Base-by-base conservation (phyloP, 2,888 invertebrate species). In the Diaphora mendica region DNA sequence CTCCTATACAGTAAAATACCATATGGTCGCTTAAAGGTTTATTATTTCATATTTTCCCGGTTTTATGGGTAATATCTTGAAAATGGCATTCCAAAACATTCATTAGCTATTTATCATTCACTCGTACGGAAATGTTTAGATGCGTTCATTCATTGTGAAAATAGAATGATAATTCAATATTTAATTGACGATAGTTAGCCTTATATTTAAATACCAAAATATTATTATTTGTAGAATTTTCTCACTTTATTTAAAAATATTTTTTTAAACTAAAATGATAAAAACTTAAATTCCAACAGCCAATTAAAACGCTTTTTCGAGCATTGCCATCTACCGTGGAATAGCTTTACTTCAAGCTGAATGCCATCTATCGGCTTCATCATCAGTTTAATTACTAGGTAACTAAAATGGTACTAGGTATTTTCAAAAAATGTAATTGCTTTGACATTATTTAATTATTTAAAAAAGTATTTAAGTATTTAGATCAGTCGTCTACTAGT, bases 61-160 rank as follows among this genome's bases (percentile, higher is more conserved):
- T 30, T 35, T 30, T 13, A 48, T 64, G 74, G 82, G 75, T 75
- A 79, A 78, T 68, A 71, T 33, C 15, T 35, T 68, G 5, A 26
- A 44, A 72, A 82, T 62, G 70, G 67, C 67, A 74, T 39, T 62
- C n/a, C 67, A 39, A 67, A 72, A 72, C 75, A 72, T 79, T 84
- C 79, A 87, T 85, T 86, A 85, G 84, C 48, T 23, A 75, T 82
- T n/a, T 69, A 77, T 83, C 71, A 77, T 83, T 84, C 79, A 80
- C 77, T 84, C 76, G 48, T n/a, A 68, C 71, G 44, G 70, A 76
- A 79, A 77, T 70, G 64, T 76, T 73, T 64, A 74, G 75, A 75
- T 78, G 79, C 77, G 76, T 80, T 87, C 85, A 84, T 85, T 86
- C 88, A 86, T 39, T 74, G 30, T 70, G 59, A 71, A 74, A 48